Conservation (phyloP, 2,888 invertebrate species). For the Drosophila anomalata region DNA sequence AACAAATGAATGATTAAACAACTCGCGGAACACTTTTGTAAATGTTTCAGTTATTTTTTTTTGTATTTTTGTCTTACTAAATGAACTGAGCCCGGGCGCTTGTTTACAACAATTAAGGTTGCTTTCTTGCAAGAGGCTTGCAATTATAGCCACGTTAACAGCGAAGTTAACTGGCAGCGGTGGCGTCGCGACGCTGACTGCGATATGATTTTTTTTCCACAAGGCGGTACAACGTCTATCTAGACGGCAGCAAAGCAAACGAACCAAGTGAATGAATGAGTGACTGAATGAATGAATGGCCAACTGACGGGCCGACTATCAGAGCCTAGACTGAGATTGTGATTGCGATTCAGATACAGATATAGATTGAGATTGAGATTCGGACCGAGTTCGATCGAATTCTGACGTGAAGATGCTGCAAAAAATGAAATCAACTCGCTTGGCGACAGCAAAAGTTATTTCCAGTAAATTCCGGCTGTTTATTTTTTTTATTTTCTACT, state of each 20-base stretch:
- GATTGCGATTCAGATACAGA: constrained; percentile 15
- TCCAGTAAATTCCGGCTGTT: constrained; percentile 16
- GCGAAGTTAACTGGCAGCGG: constrained; percentile 38
- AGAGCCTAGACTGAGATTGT: constrained; percentile 14
- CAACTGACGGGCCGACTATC: constrained; percentile 22
- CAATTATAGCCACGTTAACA: constrained; percentile 77
- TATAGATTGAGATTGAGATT: constrained; percentile 11
- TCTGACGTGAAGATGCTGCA: constrained; percentile 59
- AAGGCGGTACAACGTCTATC: constrained; percentile 42
- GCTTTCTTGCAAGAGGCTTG: constrained; percentile 57
- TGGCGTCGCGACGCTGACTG: constrained; percentile 21
- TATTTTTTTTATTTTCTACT: constrained; percentile 8
- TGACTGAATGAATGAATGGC: constrained; percentile 24
- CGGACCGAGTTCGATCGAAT: constrained; percentile 7
- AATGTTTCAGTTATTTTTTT: constrained; percentile 5
- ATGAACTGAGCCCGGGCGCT: constrained; percentile 71
- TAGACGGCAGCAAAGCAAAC: constrained; percentile 34
- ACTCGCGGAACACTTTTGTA: constrained; percentile 46
- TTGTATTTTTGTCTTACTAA: constrained; percentile 12
- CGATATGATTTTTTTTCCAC: constrained; percentile 34
- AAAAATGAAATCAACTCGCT: constrained; percentile 56
- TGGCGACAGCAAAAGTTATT: constrained; percentile 8
- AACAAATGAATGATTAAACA: constrained; percentile 43
- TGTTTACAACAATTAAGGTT: constrained; percentile 81
- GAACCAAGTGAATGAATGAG: constrained; percentile 19